Conservation (phyloP, 2,888 invertebrate genomes). For the Apamea epomidion region DNA sequence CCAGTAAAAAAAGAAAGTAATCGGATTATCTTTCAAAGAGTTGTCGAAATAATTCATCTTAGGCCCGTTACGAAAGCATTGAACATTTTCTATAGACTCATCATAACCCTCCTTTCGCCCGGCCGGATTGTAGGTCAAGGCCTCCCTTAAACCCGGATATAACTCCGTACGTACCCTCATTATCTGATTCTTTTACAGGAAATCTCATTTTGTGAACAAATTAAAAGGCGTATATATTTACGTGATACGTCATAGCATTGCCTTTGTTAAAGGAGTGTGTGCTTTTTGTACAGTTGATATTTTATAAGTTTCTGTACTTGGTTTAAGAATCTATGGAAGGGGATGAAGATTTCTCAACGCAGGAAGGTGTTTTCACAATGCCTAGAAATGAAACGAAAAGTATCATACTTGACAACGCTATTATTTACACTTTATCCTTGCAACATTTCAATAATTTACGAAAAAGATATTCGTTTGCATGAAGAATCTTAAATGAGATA, state of each 20-base stretch:
- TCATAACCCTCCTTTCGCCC: conserved; percentile 60
- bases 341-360: neutral
- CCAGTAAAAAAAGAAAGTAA: neutral
- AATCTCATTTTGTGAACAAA: conserved; percentile 63
- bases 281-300: neutral
- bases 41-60: conserved; percentile 60
- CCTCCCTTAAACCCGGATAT: conserved; percentile 57
- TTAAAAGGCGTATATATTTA: conserved; percentile 55
- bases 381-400: neutral
- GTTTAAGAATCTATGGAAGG: neutral
- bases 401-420: neutral
- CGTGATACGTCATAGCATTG: conserved; percentile 22
- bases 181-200: conserved; percentile 65
- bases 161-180: conserved; percentile 59
- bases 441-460: neutral
- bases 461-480: neutral
- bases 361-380: neutral
- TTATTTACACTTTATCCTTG: neutral
- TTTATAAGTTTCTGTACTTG: neutral
- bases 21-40: conserved; percentile 32
- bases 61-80: conserved; percentile 47
- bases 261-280: neutral
- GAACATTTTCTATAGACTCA: conserved; percentile 62
- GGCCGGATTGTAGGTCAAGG: conserved; percentile 62
- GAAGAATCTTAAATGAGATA: neutral